Conservation (phyloP, 2,888 invertebrate species). For the Sphinx pinastri region DNA sequence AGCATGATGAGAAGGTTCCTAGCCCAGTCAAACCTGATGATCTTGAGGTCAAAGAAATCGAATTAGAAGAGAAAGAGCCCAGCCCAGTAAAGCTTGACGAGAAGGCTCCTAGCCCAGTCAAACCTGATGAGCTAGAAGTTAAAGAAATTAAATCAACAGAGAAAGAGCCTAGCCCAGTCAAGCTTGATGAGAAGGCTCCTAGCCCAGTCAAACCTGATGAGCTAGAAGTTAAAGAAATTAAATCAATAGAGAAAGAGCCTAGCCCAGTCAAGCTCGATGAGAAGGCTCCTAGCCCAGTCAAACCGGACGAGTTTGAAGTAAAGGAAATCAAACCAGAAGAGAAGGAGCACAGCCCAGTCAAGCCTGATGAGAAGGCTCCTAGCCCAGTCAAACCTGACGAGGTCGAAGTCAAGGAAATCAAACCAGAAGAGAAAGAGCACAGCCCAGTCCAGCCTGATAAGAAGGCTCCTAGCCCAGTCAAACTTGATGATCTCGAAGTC, state of each 20-base stretch:
- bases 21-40: not conserved
- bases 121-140: no score
- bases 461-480: conserved; percentile 8
- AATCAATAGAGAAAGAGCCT: conserved; percentile 1
- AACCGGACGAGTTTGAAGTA: conserved; percentile 12
- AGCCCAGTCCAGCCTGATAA: not conserved
- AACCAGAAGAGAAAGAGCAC: not conserved
- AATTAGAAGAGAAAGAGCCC: conserved; percentile 24
- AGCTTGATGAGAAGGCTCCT: conserved; percentile 23
- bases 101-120: conserved; percentile 27
- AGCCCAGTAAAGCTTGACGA: conserved; percentile 26
- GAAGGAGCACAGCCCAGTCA: not conserved
- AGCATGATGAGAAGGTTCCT: not conserved
- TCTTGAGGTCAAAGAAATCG: conserved; percentile 24
- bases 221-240: no score
- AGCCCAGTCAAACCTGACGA: conserved; percentile 22
- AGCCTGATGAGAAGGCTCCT: not conserved
- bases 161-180: not conserved
- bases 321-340: not conserved
- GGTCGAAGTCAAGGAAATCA: not conserved
- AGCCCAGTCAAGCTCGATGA: conserved; percentile 29
- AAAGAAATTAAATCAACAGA: not conserved
- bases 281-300: conserved; percentile 29
- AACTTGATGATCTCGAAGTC: conserved; percentile 21
- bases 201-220: conserved; percentile 7